Percentiles rank a stretch among this genome's conserved stretches.
Conservation (phyloP, 2,797 vertebrate species). For the Pangasius larnaudii region DNA sequence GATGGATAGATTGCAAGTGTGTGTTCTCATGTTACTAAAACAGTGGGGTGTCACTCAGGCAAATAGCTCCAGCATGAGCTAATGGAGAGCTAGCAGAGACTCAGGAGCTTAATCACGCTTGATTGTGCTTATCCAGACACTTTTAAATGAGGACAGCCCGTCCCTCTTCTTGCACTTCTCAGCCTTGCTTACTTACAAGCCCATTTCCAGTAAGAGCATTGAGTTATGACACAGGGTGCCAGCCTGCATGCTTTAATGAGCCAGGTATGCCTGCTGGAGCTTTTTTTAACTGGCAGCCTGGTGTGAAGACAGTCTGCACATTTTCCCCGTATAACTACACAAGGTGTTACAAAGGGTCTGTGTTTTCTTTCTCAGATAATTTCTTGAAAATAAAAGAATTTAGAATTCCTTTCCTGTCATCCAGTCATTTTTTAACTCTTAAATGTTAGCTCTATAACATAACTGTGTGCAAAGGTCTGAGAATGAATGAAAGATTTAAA, state of each 20-base stretch:
- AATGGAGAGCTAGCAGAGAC: slow-evolving; percentile 23
- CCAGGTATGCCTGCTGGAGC: slow-evolving; percentile 5
- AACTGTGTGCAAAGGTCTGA: not conserved
- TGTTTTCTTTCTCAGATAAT: not conserved
- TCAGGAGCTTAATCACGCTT: slow-evolving; percentile 18
- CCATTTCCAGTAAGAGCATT: slow-evolving; percentile 27
- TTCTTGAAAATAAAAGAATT: not conserved
- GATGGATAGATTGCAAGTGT: slow-evolving; percentile 23
- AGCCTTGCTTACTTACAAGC: slow-evolving; percentile 32
- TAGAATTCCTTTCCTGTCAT: not conserved
- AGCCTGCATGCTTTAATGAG: slow-evolving; percentile 31
- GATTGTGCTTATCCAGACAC: slow-evolving; percentile 35
- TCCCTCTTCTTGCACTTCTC: not conserved
- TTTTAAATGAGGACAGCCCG: slow-evolving; percentile 33
- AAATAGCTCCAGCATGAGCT: slow-evolving; percentile 32
- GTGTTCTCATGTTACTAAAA: slow-evolving; percentile 41
- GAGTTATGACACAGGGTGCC: slow-evolving; percentile 22
- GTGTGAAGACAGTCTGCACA: slow-evolving; percentile 13
- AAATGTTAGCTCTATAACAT: not conserved
- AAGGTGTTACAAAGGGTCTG: not conserved
- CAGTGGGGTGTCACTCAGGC: slow-evolving; percentile 34
- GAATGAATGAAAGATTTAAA: not conserved
- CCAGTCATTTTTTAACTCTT: not conserved
- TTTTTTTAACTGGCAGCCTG: slow-evolving; percentile 34
- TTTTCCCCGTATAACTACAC: slow-evolving; percentile 2